Evolutionary conservation across 2,797 vertebrate species (phyloP).

Genomic region (Sebastes matsubarae): DNA sequence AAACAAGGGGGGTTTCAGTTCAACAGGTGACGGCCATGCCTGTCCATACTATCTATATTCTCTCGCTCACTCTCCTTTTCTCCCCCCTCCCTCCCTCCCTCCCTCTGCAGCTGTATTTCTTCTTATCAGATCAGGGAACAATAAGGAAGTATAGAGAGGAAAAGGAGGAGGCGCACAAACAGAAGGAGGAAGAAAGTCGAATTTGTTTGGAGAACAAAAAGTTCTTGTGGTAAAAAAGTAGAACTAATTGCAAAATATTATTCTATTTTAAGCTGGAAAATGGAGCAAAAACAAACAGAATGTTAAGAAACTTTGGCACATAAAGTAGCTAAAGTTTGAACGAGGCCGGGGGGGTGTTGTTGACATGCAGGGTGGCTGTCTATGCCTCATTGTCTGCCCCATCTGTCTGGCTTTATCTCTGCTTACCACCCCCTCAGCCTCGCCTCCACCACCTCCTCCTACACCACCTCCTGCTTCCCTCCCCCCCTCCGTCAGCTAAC

Average conservation of each 20-base stretch:
- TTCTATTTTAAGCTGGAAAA: not conserved
- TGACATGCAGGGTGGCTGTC: conserved; percentile 68
- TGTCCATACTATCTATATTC: conserved; percentile 9
- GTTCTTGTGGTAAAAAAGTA: not conserved
- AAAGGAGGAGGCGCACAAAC: conserved; percentile 18
- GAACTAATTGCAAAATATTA: not conserved
- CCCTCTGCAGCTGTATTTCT: conserved; percentile 29
- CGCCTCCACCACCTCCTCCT: conserved; percentile 3
- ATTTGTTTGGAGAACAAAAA: conserved; percentile 3
- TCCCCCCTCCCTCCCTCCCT: not conserved
- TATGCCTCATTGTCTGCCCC: conserved; percentile 74
- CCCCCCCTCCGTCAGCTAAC: conserved; percentile 34
- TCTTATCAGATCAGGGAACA: conserved; percentile 38
- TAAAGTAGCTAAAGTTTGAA: conserved; percentile 35
- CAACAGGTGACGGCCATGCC: conserved; percentile 66
- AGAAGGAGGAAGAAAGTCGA: conserved; percentile 8
- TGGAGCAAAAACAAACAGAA: not conserved
- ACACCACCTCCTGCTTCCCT: not conserved
- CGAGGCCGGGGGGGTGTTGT: conserved; percentile 50
- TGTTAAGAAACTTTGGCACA: conserved; percentile 20
- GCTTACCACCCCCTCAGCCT: conserved; percentile 36
- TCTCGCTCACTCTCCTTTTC: not conserved
- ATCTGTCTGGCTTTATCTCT: conserved; percentile 78
- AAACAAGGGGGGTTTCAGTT: conserved; percentile 51
- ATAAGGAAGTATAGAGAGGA: conserved; percentile 21